Evolutionary conservation across 1,140 invertebrate species (phyloP).

Genomic region (Conopomorpha cramerella): DNA sequence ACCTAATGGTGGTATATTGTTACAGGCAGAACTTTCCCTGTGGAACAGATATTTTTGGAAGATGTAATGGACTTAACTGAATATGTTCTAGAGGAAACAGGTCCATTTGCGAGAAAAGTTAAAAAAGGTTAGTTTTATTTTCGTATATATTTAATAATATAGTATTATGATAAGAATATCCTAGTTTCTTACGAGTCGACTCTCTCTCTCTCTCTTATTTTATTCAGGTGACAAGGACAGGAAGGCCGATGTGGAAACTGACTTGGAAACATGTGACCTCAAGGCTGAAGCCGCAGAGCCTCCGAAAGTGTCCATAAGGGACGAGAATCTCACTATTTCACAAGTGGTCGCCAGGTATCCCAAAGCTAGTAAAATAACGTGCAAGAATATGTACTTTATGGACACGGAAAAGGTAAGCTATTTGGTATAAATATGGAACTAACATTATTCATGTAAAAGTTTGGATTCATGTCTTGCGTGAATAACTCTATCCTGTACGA

Average conservation of each 20-base stretch:
- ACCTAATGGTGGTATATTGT: too few relatives aligned
- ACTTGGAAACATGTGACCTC: constrained; percentile 67
- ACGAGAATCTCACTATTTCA: constrained; percentile 69
- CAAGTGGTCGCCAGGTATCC: constrained; percentile 62
- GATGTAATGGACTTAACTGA: constrained; percentile 72
- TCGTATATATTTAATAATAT: constrained; percentile 3
- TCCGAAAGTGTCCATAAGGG: constrained; percentile 66
- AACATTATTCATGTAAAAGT: constrained; percentile 1
- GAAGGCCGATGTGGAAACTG: constrained; percentile 54
- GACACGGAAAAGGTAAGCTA: constrained; percentile 63
- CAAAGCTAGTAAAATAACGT: constrained; percentile 64
- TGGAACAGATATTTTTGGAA: constrained; percentile 79
- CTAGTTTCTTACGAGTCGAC: too few relatives aligned
- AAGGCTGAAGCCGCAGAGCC: constrained; percentile 37
- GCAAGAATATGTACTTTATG: constrained; percentile 79
- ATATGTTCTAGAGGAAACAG: constrained; percentile 75
- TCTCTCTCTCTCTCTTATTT: too few relatives aligned
- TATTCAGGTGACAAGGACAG: constrained; percentile 36
- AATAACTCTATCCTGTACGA: too few relatives aligned
- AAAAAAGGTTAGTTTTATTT: constrained; percentile 48
- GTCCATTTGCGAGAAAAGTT: constrained; percentile 67
- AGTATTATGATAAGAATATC: too few relatives aligned
- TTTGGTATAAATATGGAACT: not conserved
- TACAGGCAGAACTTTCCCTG: constrained; percentile 74
- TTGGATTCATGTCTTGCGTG: too few relatives aligned